Evolutionary conservation across 2,888 invertebrate species (phyloP), one percentile per base, ranked within the genome.

Genomic region (Drosophila subquinaria): DNA sequence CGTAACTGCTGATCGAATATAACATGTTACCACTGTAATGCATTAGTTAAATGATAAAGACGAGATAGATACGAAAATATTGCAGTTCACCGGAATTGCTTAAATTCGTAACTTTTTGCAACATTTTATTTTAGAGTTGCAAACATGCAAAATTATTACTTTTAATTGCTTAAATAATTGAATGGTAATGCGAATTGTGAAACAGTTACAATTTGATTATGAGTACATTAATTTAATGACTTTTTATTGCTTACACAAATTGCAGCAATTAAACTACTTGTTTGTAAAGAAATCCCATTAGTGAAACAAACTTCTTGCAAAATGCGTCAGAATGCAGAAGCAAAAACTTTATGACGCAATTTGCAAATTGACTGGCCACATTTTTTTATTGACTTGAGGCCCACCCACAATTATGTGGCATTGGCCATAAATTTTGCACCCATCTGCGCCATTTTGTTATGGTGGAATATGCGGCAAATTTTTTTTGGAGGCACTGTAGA

Each of bases 331-430:
- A 63, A 63, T 69, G 69, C 74, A 69, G 50, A 56, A 42, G 11
- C 43, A 72, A 63, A 59, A 73, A 63, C 45, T 66, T 82, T 69
- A 74, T 85, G 82, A 62, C 52, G 83, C 78, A 82, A 82, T 88
- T 88, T 76, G 78, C 72, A 73, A 57, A 85, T 71, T 75, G 85
- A 79, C 70, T 79, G 52, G 69, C 77, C 73, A 71, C 85, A 74
- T 40, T 35, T 57, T 51, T 79, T 77, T 79, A 77, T 79, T 77
- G 76, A 61, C 59, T 60, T n/a, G 48, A 8, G 43, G 43, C 42
- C 74, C 77, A 74, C 79, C 75, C 70, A 70, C 52, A 27, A 42
- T 23, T 30, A n/a, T 47, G 48, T 23, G 33, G 3, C 8, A 20
- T 17, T 43, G 42, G 59, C 62, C 69, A 80, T 82, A 82, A 74